Conservation (phyloP, 2,888 invertebrate genomes). For the Thysanoteuthis rhombus region DNA sequence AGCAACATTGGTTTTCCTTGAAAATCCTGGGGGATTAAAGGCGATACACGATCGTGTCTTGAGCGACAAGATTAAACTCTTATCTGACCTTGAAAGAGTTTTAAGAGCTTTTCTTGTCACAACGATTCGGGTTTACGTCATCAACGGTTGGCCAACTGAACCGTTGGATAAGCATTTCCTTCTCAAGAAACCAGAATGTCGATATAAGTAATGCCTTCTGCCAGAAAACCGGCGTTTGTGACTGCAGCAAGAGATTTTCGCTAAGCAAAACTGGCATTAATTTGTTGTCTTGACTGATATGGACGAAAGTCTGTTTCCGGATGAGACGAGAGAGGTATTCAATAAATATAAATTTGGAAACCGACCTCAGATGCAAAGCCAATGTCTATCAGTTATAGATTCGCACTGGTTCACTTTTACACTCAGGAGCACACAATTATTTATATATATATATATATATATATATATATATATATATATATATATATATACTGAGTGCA, state of each 20-base stretch:
- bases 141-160: neutral
- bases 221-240: neutral
- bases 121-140: neutral
- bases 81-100: neutral
- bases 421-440: too few species aligned
- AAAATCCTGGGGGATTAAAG: neutral
- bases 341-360: neutral
- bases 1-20: neutral
- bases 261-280: neutral
- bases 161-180: neutral
- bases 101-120: neutral
- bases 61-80: conserved; percentile 12
- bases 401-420: too few species aligned
- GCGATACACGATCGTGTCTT: neutral
- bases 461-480: too few species aligned
- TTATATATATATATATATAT: too few species aligned
- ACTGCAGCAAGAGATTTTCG: neutral
- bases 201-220: neutral
- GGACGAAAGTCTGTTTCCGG: neutral
- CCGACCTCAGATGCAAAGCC: neutral
- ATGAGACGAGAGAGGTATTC: neutral
- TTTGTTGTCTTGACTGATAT: neutral
- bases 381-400: too few species aligned
- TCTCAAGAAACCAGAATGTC: neutral
- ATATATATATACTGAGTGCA: too few species aligned